Evolutionary conservation across 2,797 vertebrate genomes (phyloP).

Genomic region (Danio albolineatus): DNA sequence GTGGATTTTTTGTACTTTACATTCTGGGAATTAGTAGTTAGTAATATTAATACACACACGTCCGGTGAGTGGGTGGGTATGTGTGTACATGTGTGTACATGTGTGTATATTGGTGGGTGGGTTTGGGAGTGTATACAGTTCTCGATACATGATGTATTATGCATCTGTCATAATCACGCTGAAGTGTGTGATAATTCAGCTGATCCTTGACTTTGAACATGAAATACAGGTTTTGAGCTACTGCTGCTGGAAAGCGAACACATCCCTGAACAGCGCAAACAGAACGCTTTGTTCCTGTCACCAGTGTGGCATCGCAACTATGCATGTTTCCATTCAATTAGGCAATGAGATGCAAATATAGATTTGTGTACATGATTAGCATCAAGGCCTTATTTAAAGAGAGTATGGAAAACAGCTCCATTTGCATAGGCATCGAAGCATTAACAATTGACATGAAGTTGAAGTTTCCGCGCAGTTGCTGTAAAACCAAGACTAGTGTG

Average conservation of each 20-base stretch:
- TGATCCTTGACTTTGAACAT: conserved; percentile 20
- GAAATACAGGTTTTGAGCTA: conserved; percentile 44
- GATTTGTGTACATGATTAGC: conserved; percentile 32
- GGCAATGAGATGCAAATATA: conserved; percentile 43
- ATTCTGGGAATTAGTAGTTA: too few relatives aligned
- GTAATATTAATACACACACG: too few relatives aligned
- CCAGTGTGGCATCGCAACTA: conserved; percentile 8
- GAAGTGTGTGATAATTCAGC: background rate
- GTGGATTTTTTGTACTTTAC: too few relatives aligned
- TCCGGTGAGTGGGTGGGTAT: background rate
- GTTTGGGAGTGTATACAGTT: background rate
- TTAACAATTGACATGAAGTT: background rate
- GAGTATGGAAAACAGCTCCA: conserved; percentile 17
- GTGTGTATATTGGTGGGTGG: background rate
- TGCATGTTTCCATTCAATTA: conserved; percentile 58
- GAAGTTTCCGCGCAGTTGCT: background rate
- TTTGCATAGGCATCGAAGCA: conserved; percentile 37
- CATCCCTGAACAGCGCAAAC: conserved; percentile 18
- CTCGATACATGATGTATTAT: background rate
- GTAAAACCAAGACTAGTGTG: too few relatives aligned
- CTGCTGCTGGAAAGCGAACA: background rate
- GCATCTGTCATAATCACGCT: background rate
- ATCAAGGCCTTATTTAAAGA: background rate
- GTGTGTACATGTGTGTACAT: background rate
- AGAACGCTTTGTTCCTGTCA: background rate